Evolutionary conservation across 2,888 invertebrate genomes (phyloP), one percentile per base, ranked within the genome.

Genomic region (Magallana nippona): DNA sequence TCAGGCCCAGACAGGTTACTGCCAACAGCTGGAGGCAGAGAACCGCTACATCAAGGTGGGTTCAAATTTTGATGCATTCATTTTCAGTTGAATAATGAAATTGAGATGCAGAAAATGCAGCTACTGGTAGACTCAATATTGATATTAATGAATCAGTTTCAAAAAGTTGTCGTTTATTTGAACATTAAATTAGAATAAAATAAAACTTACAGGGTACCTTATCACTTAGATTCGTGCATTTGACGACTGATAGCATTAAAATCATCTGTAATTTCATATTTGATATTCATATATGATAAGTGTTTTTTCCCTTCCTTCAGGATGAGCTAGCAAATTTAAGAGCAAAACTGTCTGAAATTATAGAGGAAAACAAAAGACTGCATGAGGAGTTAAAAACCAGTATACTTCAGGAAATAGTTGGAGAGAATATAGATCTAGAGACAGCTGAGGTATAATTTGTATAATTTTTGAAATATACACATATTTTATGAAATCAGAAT

Each of bases 311-410:
- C 32, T 17, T 78, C 17, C 86, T 85, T 55, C 84, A 94, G 94
- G 93, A 93, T 83, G 93, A 94, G 86, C 88, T 93, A 86, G 88
- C 90, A 11, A 87, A 88, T 22, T 82, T 94, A 55, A 87, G 91
- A 82, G 86, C 90, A 79, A 93, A 92, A 84, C 87, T 93, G 13
- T 62, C 87, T 57, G 92, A 92, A 81, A 78, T 93, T 15, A 85
- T 92, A 71, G 92, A 93, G 77, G 94, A 94, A 86, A 94, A 94
- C 86, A 88, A 90, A 32, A 82, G 89, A 55, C 88, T 94, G 2
- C 94, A 94, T 86, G 90, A 90, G 57, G 93, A 93, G 83, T 88
- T 93, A 15, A 93, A 92, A 85, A 89, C 91, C 55, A 91, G 91
- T 82, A 90, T 92, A 10, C 88, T 91, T 56, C 91, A 92, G 85